These are phyloP conservation scores for Arctia plantaginis DNA, from an alignment of 2,888 invertebrate species.

Conservation along the genomic window DNA sequence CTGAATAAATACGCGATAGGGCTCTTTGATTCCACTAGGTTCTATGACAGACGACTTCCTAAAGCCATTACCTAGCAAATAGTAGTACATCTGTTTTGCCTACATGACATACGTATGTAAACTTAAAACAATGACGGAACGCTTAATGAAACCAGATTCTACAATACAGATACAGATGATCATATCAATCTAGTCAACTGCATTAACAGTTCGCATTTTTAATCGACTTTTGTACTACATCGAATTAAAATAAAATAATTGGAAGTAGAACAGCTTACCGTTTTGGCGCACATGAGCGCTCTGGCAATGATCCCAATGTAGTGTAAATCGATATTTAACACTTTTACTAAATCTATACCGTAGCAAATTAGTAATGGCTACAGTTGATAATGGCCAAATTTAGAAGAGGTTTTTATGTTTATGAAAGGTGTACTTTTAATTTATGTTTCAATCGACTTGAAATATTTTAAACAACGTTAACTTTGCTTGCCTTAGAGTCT, in stretches of 20 bases:
- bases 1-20: constrained; percentile 38
- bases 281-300: neutral
- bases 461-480: too few species aligned
- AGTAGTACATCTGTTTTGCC: constrained; percentile 23
- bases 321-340: neutral
- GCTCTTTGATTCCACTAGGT: constrained; percentile 24
- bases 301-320: constrained; percentile 4
- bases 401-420: neutral
- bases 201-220: too few species aligned
- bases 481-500: too few species aligned
- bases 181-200: constrained; percentile 2
- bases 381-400: neutral
- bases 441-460: neutral
- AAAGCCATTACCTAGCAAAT: constrained; percentile 34
- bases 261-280: neutral
- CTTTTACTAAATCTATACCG: neutral
- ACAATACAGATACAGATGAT: neutral
- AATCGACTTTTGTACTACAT: too few species aligned
- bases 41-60: constrained; percentile 41
- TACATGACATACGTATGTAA: constrained; percentile 28
- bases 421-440: neutral
- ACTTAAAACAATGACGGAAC: constrained; percentile 18
- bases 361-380: neutral
- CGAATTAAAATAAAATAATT: neutral
- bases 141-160: constrained; percentile 3